Conservation (phyloP, 1,140 invertebrate genomes). For the Pachyrhynchus sulphureomaculatus region DNA sequence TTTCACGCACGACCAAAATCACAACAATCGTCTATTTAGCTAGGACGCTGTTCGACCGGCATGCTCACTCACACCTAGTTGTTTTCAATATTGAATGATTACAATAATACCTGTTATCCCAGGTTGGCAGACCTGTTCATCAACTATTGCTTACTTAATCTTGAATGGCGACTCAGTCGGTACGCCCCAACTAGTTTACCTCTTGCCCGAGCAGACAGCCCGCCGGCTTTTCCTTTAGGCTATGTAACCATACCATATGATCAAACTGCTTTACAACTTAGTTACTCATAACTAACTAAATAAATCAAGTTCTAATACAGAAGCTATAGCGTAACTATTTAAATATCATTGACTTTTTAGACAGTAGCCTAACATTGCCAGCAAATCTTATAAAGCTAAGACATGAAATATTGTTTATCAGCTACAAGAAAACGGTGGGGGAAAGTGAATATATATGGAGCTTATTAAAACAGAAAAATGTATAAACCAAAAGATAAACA, state of each 20-base stretch:
- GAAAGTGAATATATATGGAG: too few species aligned
- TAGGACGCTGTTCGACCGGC: constrained; percentile 23
- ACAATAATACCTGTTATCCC: constrained; percentile 51
- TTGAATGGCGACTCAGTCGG: constrained; percentile 44
- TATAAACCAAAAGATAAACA: too few species aligned
- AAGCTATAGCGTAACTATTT: too few species aligned
- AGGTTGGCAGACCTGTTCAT: constrained; percentile 49
- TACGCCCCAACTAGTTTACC: constrained; percentile 42
- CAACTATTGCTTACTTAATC: constrained; percentile 49
- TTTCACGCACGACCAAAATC: constrained; percentile 1
- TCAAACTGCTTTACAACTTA: neutral
- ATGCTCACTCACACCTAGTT: constrained; percentile 41
- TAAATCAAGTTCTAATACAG: too few species aligned
- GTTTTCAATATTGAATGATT: constrained; percentile 49
- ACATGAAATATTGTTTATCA: too few species aligned
- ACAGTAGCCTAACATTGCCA: too few species aligned
- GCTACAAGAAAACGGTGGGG: too few species aligned
- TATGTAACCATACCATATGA: neutral
- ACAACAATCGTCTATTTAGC: constrained; percentile 8
- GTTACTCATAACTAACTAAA: neutral
- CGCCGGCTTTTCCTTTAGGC: neutral
- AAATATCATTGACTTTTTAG: too few species aligned
- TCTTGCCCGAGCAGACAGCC: constrained; percentile 12
- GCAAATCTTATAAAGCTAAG: too few species aligned
- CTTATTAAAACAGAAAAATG: too few species aligned